Evolutionary conservation across 35 echinoderm and acorn worm species (phyloP), one percentile per base, ranked within the genome.

Genomic region (Nesometra sesokonis): DNA sequence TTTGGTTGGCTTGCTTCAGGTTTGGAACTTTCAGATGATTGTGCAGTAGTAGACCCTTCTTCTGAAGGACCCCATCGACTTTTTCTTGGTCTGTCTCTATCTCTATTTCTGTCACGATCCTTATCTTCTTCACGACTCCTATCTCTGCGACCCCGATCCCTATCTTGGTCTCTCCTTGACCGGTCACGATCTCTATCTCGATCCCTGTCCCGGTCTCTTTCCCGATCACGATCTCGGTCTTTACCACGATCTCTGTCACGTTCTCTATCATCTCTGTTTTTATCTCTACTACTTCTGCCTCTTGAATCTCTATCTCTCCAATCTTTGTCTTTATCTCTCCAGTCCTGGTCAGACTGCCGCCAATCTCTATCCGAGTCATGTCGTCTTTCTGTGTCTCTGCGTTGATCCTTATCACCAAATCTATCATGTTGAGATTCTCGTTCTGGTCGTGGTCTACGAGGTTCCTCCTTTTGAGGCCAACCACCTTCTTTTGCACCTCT

Each of bases 191-290:
- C 80, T 39, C 86, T 82, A 32, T 92, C 85, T 35, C 79, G 34
- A 81, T 93, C 94, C 29, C 91, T 79, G 81, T 93, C 95, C 46
- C 94, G 33, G 0, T 93, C 92, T 21, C 95, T 79, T 29, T 89
- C 87, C 81, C 88, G 79, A 77, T 87, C 81, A 30, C 88, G 47
- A 43, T 87, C 81, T 35, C 87, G 79, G 76, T 96, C 90, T 35
- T 88, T 89, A 35, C 90, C 90, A n/a, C 90, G 67, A 3, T 83
- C 81, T 46, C 88, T 78, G 17, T 89, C 87, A 85, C 88, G 79
- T 35, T 87, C 81, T 35, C 90, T 84, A 89, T 86, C 86, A 89
- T 92, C 90, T 47, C 32, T 35, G 35, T 90, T 81, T 67, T 88
- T 83, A 30, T 84, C 85, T 36, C 90, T 89, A 33, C 78, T 35